Evolutionary conservation across 2,113 vertebrate species (phyloP).

Genomic region (Campylomormyrus numenius): DNA sequence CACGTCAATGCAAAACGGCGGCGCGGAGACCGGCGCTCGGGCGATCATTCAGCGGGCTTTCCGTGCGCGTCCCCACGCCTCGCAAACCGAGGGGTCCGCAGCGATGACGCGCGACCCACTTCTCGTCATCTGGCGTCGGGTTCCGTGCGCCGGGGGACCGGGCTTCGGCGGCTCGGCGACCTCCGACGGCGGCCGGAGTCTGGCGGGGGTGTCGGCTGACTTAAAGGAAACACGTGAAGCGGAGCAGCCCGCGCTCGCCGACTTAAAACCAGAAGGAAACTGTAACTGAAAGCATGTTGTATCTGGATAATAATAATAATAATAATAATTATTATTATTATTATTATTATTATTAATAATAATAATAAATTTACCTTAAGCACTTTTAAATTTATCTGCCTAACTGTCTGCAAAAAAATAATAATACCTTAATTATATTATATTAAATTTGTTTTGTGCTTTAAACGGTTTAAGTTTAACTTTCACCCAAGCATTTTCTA

Average conservation of each 20-base stretch:
- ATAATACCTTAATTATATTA: neutral
- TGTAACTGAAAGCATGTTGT: neutral
- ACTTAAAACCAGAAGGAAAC: neutral
- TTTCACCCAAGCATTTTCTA: neutral
- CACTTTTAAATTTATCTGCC: neutral
- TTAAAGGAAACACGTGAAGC: neutral
- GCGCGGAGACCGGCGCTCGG: neutral
- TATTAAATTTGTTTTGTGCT: neutral
- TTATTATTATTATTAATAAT: too few species aligned
- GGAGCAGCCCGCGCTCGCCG: neutral
- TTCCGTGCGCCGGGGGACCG: neutral
- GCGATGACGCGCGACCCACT: constrained; percentile 1
- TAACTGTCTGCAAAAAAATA: neutral
- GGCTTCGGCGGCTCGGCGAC: neutral
- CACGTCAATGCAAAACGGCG: neutral
- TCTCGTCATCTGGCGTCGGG: neutral
- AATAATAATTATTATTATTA: too few species aligned
- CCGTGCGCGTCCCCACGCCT: neutral
- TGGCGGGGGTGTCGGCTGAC: neutral
- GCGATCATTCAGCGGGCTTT: neutral
- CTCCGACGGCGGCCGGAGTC: neutral
- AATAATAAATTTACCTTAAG: neutral
- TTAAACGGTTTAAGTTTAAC: neutral
- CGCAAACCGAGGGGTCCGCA: neutral
- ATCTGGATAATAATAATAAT: neutral